Evolutionary conservation across 2,113 vertebrate genomes (phyloP), one percentile per base, ranked within the genome.

Genomic region (Chionis minor): DNA sequence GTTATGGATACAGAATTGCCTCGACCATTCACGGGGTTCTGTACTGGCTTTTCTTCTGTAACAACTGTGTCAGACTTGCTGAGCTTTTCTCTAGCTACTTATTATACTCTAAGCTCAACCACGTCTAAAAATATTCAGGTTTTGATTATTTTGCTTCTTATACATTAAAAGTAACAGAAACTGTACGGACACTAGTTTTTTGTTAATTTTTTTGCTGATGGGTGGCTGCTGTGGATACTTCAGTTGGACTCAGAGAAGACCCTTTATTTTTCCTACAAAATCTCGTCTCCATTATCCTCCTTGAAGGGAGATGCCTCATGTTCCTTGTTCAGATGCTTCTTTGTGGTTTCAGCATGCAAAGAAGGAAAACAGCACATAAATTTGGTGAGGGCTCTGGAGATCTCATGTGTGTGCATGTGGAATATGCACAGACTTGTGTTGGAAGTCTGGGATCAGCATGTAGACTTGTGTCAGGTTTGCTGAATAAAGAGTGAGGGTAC

Each of bases 21-120:
- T 96, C 0, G 0, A 73, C n/a, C 82, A 70, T 82, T 91, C 87
- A 15, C 0, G 3, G 71, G n/a, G 81, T 81, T 88, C 74, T 91
- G 38, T 63, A 63, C 67, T 35, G 78, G 67, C 91, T 95, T 96
- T 97, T 92, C 49, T 83, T 92, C 1, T 1, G 33, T 94, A 95
- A 94, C 59, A 95, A 55, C 74, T 85, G 51, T 81, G 75, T 87
- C 91, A 82, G 71, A 79, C 89, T 94, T 92, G 49, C 92, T 91
- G 94, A 92, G 95, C 45, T 91, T 95, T 95, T 82, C 58, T 95
- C 40, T 61, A 54, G 35, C 69, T 92, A 15, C 28, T 78, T 79
- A 54, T 4, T 54, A 55, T 6, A 69, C 45, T 70, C 19, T 44
- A 80, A 93, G 27, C 33, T 79, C 83, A 91, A 78, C 7, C 30